Evolutionary conservation across 2,888 invertebrate species (phyloP), one percentile per base, ranked within the genome.

Genomic region (Muschampia plurimacula): DNA sequence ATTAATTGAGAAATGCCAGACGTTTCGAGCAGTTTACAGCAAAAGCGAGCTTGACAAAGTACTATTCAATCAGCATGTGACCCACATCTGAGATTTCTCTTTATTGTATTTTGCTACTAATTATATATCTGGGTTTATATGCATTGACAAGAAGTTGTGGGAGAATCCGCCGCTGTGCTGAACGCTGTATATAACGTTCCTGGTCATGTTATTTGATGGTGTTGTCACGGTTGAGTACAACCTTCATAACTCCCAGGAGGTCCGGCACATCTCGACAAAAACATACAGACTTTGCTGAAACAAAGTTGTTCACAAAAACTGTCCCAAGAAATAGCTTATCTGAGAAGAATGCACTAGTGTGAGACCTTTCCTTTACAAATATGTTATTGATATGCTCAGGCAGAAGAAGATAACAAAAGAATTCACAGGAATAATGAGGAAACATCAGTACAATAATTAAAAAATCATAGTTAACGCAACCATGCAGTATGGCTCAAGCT

Each of bases 401-500:
- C 28, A 32, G 28, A 62, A 55, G 41, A 72, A 72, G 70, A 76
- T 74, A 78, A 80, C 78, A 82, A 76, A 80, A 77, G 78, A 78
- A 79, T 82, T 79, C 77, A 82, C 79, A 80, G 75, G 75, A 65
- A 46, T 28, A 59, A 59, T 59, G 57, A 13, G 12, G 80, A 83
- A 76, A 79, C 79, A 81, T 81, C 78, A 81, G 80, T 77, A 78
- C 76, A 80, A 82, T 79, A 79, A 82, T 84, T 86, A 83, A 79
- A 80, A 77, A 79, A 79, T 76, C 74, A 83, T 84, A 83, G 84
- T 81, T 86, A 89, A 84, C 84, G 91, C 85, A 88, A 92, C 92
- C 91, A 85, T 89, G 86, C 90, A 95, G 88, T 85, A 95, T 95
- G 95, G 95, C 95, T 88, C 91, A 93, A 84, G 89, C 94, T 89